Evolutionary conservation across 2,888 invertebrate genomes (phyloP), one percentile per base, ranked within the genome.

Genomic region (Syrista parreyssii): DNA sequence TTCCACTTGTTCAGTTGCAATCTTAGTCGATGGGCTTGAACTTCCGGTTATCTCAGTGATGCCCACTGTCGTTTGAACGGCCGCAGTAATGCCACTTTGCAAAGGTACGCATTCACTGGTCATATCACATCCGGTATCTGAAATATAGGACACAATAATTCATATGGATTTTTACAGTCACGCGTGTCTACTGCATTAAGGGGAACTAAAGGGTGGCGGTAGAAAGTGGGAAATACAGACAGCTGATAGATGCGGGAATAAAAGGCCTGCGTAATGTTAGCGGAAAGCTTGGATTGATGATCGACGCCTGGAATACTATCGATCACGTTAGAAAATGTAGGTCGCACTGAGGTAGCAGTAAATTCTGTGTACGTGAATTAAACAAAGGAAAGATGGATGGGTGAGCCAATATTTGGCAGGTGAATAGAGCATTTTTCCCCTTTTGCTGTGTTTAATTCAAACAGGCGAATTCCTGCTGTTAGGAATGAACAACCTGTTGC

Each of bases 11-110:
- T 90, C 90, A 85, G 86, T 88, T 82, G 87, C 87, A 75, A 86
- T 84, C 85, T 87, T 88, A 77, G 83, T 85, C 76, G 87, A 86
- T 77, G 87, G 83, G 85, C 88, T 88, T 72, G 89, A 87, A 80
- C 85, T 83, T 75, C 89, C 82, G 74, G 90, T 87, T 82, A 90
- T 90, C 84, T 90, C 90, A 76, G 89, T 89, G 68, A 90, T 88
- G 68, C 89, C 89, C 55, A 88, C 86, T 72, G 90, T 89, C 73
- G 90, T 89, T 84, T 89, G 90, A 75, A 89, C 90, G 30, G 89
- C 88, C 30, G 88, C 86, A 68, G 87, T 88, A 71, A 89, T 82
- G 72, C 89, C 90, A 81, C 88, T 86, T 81, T 90, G 89, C 68
- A 90, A 81, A 40, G 90, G 90, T 79, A 90, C 87, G 79, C 86